phyloP scores from a whole-genome alignment of 2,797 vertebrate genomes.

The Lemur catta region DNA sequence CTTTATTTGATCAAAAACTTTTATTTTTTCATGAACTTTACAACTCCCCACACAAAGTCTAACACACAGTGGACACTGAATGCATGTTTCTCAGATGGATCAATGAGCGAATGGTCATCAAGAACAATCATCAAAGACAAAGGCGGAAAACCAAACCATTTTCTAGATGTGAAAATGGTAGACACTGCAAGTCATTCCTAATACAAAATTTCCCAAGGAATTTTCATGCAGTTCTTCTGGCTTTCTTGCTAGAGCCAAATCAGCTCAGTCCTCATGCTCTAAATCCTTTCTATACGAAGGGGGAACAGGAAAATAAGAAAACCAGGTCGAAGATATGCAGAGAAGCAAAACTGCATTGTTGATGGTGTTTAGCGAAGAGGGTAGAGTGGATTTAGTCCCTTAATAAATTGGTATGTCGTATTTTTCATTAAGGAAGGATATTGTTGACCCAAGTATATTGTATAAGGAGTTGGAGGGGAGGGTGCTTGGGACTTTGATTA shows the following conservation, averaged over 20 bases:
- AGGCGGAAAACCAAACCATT: neutral
- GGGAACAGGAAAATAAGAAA: neutral
- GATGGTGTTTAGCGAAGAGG: neutral
- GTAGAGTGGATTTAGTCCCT: neutral
- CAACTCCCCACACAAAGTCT: neutral
- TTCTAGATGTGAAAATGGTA: neutral
- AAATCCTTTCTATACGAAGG: neutral
- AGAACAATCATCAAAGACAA: neutral
- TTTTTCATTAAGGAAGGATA: neutral
- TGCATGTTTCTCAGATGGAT: neutral
- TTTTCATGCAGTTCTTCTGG: neutral
- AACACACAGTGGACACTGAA: fast-evolving
- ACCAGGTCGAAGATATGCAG: neutral
- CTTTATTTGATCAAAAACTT: neutral
- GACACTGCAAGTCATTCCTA: too few species aligned
- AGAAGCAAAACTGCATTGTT: neutral
- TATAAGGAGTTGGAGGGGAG: neutral
- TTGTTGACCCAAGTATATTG: neutral
- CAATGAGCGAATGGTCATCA: neutral
- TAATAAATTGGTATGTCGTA: neutral
- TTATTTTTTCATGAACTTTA: neutral
- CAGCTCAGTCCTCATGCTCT: neutral
- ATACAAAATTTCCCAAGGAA: neutral
- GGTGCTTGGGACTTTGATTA: neutral
- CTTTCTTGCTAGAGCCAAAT: neutral